Conservation (phyloP, 2,888 invertebrate genomes). For the Byasa hedistus region DNA sequence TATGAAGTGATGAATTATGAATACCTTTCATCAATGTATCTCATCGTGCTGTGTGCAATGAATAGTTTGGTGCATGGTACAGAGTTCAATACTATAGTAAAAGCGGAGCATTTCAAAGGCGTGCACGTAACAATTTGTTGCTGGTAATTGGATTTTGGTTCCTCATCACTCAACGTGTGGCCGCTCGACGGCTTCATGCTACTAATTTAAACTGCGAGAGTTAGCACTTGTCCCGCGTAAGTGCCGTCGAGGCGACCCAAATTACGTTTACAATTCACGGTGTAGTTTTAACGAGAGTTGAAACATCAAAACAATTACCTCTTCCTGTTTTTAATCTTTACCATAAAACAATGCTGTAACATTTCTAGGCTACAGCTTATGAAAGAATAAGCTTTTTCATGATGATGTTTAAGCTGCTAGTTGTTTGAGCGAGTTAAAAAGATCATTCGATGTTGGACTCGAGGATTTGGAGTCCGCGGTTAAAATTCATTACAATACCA, state of each 20-base stretch:
- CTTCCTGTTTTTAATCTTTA: not conserved
- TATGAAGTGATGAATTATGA: no score
- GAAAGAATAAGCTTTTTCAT: not conserved
- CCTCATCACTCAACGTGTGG: not conserved
- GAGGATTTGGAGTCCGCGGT: no score
- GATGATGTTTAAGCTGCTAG: no score
- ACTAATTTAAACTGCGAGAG: not conserved
- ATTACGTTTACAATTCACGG: not conserved
- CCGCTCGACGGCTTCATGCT: not conserved
- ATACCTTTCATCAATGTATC: not conserved
- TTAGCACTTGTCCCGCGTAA: not conserved
- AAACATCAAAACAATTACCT: not conserved
- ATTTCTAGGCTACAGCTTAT: not conserved
- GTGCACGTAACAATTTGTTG: not conserved
- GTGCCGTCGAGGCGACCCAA: not conserved
- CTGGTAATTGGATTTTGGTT: constrained; percentile 3
- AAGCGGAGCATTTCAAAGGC: not conserved
- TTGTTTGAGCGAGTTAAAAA: no score
- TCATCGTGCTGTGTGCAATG: not conserved
- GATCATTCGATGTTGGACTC: no score
- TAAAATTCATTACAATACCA: no score
- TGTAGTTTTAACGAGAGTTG: not conserved
- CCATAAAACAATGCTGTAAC: not conserved
- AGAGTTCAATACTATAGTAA: not conserved
- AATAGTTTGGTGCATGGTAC: not conserved